phyloP scores from a whole-genome alignment of 2,888 invertebrate genomes.

The Gymnosoma rotundatum region DNA sequence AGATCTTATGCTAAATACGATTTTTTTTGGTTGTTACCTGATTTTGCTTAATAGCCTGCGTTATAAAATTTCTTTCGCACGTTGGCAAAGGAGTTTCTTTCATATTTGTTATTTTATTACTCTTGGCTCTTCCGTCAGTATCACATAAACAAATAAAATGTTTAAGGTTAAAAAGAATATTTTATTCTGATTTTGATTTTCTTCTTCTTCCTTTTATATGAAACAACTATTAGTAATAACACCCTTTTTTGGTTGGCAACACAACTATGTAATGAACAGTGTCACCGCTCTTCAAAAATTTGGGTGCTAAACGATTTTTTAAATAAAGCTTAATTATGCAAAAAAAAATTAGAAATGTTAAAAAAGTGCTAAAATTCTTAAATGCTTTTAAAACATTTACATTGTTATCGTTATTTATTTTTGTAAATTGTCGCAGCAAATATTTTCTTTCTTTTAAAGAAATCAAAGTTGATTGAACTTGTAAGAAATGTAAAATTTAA shows the following conservation, averaged over 20 bases:
- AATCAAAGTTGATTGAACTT: no score
- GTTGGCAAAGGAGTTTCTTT: slow-evolving; percentile 87
- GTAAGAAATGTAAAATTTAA: no score
- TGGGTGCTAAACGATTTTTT: no score
- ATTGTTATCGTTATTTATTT: no score
- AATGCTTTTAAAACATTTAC: no score
- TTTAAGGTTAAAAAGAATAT: slow-evolving; percentile 49
- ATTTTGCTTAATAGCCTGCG: slow-evolving; percentile 85
- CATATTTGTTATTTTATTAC: slow-evolving; percentile 81
- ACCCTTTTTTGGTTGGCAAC: background rate
- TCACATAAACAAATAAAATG: background rate
- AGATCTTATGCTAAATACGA: background rate
- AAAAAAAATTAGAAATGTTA: no score
- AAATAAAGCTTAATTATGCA: no score
- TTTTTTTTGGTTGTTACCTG: slow-evolving; percentile 82
- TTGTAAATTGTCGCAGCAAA: no score
- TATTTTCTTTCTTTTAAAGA: no score
- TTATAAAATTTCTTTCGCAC: slow-evolving; percentile 88
- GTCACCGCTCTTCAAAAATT: no score
- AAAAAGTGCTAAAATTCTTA: no score
- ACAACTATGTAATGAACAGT: background rate
- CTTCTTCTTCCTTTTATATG: slow-evolving; percentile 22
- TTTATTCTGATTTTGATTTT: slow-evolving; percentile 28
- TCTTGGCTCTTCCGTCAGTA: background rate
- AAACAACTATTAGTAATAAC: background rate